Evolutionary conservation across 2,113 vertebrate species (phyloP).

Genomic region (Holacanthus passer): DNA sequence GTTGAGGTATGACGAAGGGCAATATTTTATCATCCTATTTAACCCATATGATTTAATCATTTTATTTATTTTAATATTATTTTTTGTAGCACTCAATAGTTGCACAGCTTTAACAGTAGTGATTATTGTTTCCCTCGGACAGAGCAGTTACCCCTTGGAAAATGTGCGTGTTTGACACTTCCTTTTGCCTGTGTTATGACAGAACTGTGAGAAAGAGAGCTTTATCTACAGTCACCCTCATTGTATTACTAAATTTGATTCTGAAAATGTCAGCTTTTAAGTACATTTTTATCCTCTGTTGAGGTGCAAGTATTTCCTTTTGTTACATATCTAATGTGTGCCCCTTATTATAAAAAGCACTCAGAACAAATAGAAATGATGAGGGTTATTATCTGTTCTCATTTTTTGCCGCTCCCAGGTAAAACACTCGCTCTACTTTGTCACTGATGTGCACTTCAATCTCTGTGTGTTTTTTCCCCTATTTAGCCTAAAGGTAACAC

Average conservation of each 20-base stretch:
- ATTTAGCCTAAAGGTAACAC: slow-evolving; percentile 72
- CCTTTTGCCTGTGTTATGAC: background rate
- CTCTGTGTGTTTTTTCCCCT: slow-evolving; percentile 49
- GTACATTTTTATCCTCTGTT: background rate
- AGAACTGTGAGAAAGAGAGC: background rate
- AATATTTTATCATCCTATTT: background rate
- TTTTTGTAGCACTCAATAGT: background rate
- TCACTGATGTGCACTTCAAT: slow-evolving; percentile 57
- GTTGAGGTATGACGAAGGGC: background rate
- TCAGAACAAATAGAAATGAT: slow-evolving; percentile 5
- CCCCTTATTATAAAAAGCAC: background rate
- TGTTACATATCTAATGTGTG: slow-evolving; percentile 1
- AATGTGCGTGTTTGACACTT: too few relatives aligned
- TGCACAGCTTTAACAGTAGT: background rate
- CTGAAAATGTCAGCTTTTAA: background rate
- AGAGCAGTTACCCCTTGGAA: background rate
- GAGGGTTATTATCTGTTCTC: slow-evolving; percentile 37
- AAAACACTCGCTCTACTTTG: slow-evolving; percentile 38
- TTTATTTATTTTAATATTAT: background rate
- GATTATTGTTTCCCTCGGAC: background rate
- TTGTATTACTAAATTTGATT: background rate
- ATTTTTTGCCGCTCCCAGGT: slow-evolving; percentile 32
- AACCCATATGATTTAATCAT: background rate
- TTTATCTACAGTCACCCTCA: background rate
- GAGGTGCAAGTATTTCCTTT: background rate